Base-by-base conservation (phyloP, 2,113 vertebrate genomes). In the Odontophorus gujanensis region DNA sequence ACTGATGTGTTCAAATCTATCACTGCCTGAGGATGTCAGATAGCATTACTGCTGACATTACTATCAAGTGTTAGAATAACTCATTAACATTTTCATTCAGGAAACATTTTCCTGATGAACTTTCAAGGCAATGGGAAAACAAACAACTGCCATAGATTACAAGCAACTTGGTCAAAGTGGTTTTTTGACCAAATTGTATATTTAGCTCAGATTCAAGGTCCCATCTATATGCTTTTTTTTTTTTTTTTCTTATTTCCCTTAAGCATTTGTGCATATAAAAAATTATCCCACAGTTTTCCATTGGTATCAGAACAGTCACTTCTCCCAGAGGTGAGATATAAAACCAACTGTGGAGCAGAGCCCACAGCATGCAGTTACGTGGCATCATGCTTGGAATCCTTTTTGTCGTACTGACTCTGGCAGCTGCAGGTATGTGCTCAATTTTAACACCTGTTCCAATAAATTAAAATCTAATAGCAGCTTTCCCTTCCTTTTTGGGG, bases 331-430 rank as follows among this genome's bases (percentile, higher is more conserved):
- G 1, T 16, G 36, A 34, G 3, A 6, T 79, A 97, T 96, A 97
- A 95, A 63, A 28, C 8, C 17, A 4, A 19, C n/a, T 1, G 3
- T 14, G 9, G 17, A 36, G 30, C 17, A 14, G 13, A 20, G 25
- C 21, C 13, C 38, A 28, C 48, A 71, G 15, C 40, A 17, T 9
- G 25, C 53, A 85, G 69, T 26, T 34, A 32, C 6, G 1, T 7
- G 5, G 62, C 79, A 85, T 16, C 83, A 96, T 97, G 97, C 85
- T 97, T 32, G 34, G 53, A 57, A 6, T 77, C 25, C 72, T 98
- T 16, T 48, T 97, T 1, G 48, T 91, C 4, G 68, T 81, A 4
- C 19, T 96, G 45, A 6, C 51, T 0, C 14, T 98, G 96, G 93
- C 96, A 78, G 65, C 96, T 68, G 90, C 87, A 97, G 97, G 97